Evolutionary conservation across 2,113 vertebrate genomes (phyloP).

Genomic region (Antennarius striatus): DNA sequence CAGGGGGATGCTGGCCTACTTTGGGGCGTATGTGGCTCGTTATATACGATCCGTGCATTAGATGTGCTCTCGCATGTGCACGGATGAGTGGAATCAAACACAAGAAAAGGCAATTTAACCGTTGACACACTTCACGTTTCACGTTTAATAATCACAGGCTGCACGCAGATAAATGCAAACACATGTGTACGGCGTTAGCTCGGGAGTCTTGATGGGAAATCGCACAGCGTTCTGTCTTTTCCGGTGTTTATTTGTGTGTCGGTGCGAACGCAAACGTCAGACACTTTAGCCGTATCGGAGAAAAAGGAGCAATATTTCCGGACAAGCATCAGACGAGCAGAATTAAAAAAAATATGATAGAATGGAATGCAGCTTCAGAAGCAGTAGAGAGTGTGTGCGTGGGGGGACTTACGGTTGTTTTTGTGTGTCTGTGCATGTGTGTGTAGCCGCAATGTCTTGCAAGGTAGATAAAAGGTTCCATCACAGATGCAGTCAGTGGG

Average conservation of each 20-base stretch:
- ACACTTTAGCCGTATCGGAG: constrained; percentile 11
- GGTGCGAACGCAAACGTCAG: constrained; percentile 3
- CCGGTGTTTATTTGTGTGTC: constrained; percentile 23
- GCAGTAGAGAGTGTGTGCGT: constrained; percentile 1
- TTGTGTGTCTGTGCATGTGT: constrained; percentile 7
- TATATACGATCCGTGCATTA: constrained; percentile 28
- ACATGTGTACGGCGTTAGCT: neutral
- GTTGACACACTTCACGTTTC: constrained; percentile 25
- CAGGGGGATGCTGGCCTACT: constrained; percentile 67
- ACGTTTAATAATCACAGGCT: constrained; percentile 14
- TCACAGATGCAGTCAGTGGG: constrained; percentile 46
- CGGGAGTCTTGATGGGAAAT: neutral
- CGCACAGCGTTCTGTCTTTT: too few species aligned
- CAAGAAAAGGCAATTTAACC: constrained; percentile 9
- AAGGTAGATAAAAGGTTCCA: constrained; percentile 57
- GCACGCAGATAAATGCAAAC: constrained; percentile 4
- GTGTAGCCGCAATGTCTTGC: neutral
- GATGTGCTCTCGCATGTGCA: constrained; percentile 25
- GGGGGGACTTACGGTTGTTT: constrained; percentile 3
- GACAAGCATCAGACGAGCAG: too few species aligned
- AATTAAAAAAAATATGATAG: neutral
- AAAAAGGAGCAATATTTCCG: constrained; percentile 3
- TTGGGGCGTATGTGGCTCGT: constrained; percentile 50
- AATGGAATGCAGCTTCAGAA: constrained; percentile 17
- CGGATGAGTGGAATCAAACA: constrained; percentile 6